These are phyloP conservation scores for Megalops cyprinoides DNA, from an alignment of 2,797 vertebrate genomes.

Conservation along the genomic window DNA sequence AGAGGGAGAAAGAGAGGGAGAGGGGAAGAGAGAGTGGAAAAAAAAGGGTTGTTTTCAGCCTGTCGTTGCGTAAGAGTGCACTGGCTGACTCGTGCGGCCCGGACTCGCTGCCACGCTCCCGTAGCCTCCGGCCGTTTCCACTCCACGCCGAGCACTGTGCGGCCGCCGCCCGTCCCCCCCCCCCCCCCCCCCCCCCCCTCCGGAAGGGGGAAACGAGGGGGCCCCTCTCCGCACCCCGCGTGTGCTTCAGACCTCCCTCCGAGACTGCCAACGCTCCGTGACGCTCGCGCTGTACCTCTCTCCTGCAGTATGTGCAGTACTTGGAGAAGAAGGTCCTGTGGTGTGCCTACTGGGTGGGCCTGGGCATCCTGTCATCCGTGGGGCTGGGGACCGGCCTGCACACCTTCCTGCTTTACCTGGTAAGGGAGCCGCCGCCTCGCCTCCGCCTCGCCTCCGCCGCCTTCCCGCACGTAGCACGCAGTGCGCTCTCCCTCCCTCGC, in stretches of 20 bases:
- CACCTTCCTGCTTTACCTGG: conserved; percentile 95
- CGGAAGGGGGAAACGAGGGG: not conserved
- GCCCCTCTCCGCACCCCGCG: not conserved
- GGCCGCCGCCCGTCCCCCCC: too few relatives aligned
- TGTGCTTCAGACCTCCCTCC: not conserved
- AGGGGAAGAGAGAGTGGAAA: conserved; percentile 35
- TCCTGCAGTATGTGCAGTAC: conserved; percentile 82
- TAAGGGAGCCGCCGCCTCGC: conserved; percentile 67
- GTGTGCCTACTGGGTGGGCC: conserved; percentile 98
- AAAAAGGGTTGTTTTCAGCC: conserved; percentile 50
- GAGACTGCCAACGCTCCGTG: too few relatives aligned
- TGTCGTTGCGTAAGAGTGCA: conserved; percentile 69
- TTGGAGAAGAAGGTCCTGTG: conserved; percentile 92
- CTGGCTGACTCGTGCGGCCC: conserved; percentile 65
- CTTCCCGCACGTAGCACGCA: too few relatives aligned
- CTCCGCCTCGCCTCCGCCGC: conserved; percentile 13
- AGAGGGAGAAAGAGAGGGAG: not conserved
- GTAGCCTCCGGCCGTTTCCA: conserved; percentile 26
- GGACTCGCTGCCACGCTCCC: conserved; percentile 60
- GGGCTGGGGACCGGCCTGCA: conserved; percentile 97
- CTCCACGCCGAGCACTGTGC: conserved; percentile 31
- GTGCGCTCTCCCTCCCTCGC: too few relatives aligned
- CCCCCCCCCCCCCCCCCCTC: too few relatives aligned
- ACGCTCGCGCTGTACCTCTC: conserved; percentile 65
- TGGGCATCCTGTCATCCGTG: conserved; percentile 90